phyloP scores from a whole-genome alignment of 2,113 vertebrate species.

The Pithys albifrons region DNA sequence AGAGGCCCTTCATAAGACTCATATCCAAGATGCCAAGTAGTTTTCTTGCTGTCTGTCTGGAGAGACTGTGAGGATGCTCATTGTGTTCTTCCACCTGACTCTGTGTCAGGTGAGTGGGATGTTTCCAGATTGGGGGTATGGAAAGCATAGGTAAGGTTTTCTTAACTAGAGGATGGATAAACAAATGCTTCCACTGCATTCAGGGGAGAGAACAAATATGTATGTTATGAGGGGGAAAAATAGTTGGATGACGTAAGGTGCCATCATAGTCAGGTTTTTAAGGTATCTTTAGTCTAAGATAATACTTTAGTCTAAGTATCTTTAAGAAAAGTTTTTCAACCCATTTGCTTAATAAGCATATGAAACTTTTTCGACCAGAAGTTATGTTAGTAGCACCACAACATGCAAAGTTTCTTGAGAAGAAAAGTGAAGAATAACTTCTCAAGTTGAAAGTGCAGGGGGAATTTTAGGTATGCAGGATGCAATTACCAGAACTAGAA shows the following conservation, averaged over 20 bases:
- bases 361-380: not conserved
- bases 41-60: not conserved
- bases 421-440: not conserved
- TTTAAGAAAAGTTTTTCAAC: not conserved
- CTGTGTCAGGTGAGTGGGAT: not conserved
- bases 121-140: not conserved
- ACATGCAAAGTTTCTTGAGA: not conserved
- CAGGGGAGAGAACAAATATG: not conserved
- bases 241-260: not conserved
- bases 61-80: not conserved
- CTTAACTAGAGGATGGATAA: not conserved
- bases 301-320: not conserved
- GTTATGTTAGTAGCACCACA: not conserved
- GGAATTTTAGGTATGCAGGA: constrained; percentile 53
- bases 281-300: not conserved
- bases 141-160: not conserved
- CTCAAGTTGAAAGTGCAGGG: constrained; percentile 1
- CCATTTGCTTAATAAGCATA: not conserved
- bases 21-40: rapidly evolving
- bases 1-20: not conserved
- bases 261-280: not conserved
- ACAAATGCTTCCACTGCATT: not conserved
- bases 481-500: constrained; percentile 51
- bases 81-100: not conserved
- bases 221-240: not conserved